Percentiles rank a stretch among this genome's conserved stretches.
These are phyloP conservation scores for Dexiosoma caninum DNA, from an alignment of 2,888 invertebrate species.

Conservation along the genomic window DNA sequence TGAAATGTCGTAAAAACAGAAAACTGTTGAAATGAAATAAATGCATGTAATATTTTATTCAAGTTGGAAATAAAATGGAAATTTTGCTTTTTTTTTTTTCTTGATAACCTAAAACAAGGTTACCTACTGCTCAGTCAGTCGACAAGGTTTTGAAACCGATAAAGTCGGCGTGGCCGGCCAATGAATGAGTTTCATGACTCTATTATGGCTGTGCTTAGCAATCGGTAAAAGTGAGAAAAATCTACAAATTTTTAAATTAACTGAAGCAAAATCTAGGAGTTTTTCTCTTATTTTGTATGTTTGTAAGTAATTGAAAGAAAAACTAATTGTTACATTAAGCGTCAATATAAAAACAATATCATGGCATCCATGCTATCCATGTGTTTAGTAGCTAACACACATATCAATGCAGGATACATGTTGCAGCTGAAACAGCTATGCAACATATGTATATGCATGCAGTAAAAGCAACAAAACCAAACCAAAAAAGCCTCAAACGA, in stretches of 20 bases:
- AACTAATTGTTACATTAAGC: constrained; percentile 62
- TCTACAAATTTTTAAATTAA: constrained; percentile 49
- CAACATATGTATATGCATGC: constrained; percentile 42
- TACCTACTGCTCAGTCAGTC: background rate
- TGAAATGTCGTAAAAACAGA: constrained; percentile 27
- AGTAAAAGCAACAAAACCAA: constrained; percentile 15
- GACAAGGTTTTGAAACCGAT: background rate
- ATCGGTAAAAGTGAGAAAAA: constrained; percentile 50
- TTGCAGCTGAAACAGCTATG: constrained; percentile 10
- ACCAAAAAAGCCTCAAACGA: constrained; percentile 61
- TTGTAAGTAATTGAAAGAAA: constrained; percentile 10
- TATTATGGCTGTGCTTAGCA: background rate
- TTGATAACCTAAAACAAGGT: constrained; percentile 2
- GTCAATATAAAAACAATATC: constrained; percentile 59
- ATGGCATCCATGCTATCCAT: constrained; percentile 48
- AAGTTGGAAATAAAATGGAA: constrained; percentile 22
- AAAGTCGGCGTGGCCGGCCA: too few species aligned
- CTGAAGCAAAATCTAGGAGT: constrained; percentile 15
- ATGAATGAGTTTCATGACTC: background rate
- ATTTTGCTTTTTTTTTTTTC: too few species aligned
- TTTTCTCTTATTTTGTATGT: background rate
- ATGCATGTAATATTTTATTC: constrained; percentile 23
- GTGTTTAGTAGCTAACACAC: constrained; percentile 11
- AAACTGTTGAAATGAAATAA: background rate
- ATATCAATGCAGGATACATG: constrained; percentile 12